Evolutionary conservation across 1,140 invertebrate genomes (phyloP).

Genomic region (Leptonema lineaticorne): DNA sequence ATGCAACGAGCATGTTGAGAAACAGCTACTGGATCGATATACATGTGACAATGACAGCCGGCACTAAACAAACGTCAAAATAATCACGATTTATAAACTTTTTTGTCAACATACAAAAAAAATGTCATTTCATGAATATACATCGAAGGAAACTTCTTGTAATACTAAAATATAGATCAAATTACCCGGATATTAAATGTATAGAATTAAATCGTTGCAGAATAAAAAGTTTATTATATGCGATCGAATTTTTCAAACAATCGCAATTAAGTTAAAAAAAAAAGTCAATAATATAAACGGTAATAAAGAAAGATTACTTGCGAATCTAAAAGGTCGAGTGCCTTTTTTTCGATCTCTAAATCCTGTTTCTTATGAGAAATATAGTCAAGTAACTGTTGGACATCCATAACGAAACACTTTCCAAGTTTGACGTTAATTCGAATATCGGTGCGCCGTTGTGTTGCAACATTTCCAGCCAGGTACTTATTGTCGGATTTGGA

Average conservation of each 20-base stretch:
- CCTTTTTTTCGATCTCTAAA: not conserved
- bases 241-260: not conserved
- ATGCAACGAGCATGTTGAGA: not conserved
- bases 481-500: not conserved
- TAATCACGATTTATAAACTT: not conserved
- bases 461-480: not conserved
- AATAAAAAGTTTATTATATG: not conserved
- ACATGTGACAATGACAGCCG: constrained; percentile 13
- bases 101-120: not conserved
- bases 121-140: too few species aligned
- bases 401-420: not conserved
- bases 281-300: not conserved
- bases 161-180: not conserved
- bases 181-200: not conserved
- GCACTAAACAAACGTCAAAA: not conserved
- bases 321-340: not conserved
- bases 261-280: too few species aligned
- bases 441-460: not conserved
- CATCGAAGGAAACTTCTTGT: too few species aligned
- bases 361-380: not conserved
- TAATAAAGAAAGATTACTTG: not conserved
- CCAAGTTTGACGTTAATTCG: not conserved
- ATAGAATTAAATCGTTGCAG: not conserved
- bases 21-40: constrained; percentile 1
- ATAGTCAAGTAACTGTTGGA: not conserved